Percentiles rank a stretch among this genome's conserved stretches.
Evolutionary conservation across 2,113 vertebrate genomes (phyloP).

Genomic region (Erythrocercus mccallii): DNA sequence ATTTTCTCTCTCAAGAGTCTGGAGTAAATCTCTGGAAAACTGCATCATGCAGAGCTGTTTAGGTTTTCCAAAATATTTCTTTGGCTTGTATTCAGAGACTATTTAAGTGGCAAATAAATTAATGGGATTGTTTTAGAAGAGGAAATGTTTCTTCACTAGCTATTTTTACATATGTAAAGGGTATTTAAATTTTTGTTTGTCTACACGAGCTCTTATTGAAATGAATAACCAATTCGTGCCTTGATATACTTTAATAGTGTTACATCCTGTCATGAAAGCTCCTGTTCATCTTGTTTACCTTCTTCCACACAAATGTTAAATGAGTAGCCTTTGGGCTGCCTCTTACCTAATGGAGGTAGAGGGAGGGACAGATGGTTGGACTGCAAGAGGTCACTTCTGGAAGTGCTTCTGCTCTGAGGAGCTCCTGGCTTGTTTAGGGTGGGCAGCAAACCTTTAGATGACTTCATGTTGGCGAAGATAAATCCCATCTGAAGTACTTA

Average conservation of each 20-base stretch:
- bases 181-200: neutral
- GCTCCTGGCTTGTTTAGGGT: neutral
- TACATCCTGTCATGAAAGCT: neutral
- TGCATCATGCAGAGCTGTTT: neutral
- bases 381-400: neutral
- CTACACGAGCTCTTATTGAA: neutral
- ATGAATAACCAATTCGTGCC: too few relatives aligned
- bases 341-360: neutral
- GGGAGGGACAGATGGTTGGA: neutral
- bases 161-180: neutral
- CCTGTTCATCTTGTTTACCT: neutral
- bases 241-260: neutral
- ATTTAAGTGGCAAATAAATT: neutral
- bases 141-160: neutral
- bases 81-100: neutral
- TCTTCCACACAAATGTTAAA: too few relatives aligned
- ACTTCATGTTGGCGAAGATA: neutral
- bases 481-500: neutral
- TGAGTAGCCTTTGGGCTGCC: accelerated
- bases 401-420: neutral
- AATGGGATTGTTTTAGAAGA: neutral
- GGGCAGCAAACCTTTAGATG: neutral
- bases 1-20: neutral
- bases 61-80: neutral
- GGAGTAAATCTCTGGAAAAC: neutral